A percentile compares a stretch with the other conserved stretches of the same genome.
phyloP scores from a whole-genome alignment of 2,113 vertebrate genomes.

The Xenus cinereus region DNA sequence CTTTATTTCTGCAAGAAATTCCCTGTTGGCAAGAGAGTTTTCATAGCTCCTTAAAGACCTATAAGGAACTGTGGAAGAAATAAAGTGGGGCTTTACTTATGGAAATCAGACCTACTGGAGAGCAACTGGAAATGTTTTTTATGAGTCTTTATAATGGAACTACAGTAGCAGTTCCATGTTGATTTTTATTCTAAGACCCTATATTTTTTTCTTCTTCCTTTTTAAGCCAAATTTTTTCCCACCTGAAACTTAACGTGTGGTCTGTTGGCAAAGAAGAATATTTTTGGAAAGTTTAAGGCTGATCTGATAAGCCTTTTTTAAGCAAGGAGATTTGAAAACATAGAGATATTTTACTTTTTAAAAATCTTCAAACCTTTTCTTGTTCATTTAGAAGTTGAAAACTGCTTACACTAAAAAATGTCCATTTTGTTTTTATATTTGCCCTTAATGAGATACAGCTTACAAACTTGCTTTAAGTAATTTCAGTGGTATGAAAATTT shows the following conservation, averaged over 20 bases:
- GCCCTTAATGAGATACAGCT: not conserved
- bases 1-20: conserved; percentile 67
- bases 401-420: not conserved
- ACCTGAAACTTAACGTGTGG: conserved; percentile 55
- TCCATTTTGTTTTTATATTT: not conserved
- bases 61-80: conserved; percentile 62
- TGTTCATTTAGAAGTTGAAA: conserved; percentile 8
- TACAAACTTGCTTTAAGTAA: not conserved
- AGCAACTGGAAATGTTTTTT: conserved; percentile 61
- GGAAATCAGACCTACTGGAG: conserved; percentile 64
- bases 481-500: not conserved
- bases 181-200: conserved; percentile 43
- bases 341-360: not conserved
- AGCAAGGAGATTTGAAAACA: conserved; percentile 3
- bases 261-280: conserved; percentile 23
- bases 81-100: conserved; percentile 50
- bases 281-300: conserved; percentile 20
- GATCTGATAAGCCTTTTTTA: conserved; percentile 35
- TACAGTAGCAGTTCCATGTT: conserved; percentile 57
- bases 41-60: conserved; percentile 60
- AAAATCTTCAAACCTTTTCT: not conserved
- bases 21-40: conserved; percentile 63
- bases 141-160: conserved; percentile 44
- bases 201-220: not conserved
- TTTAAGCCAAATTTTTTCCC: conserved; percentile 10